Evolutionary conservation across 2,113 vertebrate species (phyloP).

Genomic region (Cyrtonyx montezumae): DNA sequence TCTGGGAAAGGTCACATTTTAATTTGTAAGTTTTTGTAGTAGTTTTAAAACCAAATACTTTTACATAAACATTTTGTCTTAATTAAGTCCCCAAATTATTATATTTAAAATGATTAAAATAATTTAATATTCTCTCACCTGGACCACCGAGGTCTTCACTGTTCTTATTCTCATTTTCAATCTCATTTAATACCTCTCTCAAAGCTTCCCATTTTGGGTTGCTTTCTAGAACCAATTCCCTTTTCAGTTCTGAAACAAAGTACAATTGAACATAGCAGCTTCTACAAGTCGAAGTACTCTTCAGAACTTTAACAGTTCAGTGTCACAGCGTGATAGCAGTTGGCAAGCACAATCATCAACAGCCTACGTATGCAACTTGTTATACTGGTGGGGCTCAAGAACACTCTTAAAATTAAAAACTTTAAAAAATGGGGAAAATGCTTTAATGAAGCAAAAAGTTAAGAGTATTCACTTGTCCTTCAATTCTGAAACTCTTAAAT

Average conservation of each 20-base stretch:
- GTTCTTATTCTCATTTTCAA: constrained; percentile 90
- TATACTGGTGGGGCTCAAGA: background rate
- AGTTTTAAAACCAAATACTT: background rate
- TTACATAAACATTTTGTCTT: background rate
- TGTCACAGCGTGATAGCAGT: background rate
- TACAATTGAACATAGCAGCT: background rate
- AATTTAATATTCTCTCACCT: constrained; percentile 70
- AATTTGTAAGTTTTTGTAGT: background rate
- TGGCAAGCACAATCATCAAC: background rate
- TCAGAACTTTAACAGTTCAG: background rate
- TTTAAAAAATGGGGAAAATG: background rate
- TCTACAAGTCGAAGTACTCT: constrained; percentile 7
- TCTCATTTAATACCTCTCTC: constrained; percentile 91
- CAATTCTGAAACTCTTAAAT: background rate
- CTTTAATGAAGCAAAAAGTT: background rate
- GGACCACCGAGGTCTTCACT: constrained; percentile 85
- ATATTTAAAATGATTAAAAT: background rate
- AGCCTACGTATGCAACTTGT: constrained; percentile 7
- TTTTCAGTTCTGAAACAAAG: constrained; percentile 82
- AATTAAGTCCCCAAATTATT: background rate
- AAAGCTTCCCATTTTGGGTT: constrained; percentile 97
- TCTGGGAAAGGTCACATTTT: background rate
- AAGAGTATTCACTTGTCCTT: background rate
- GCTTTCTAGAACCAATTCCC: constrained; percentile 89
- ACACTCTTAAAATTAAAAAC: background rate